Conservation (phyloP, 2,888 invertebrate species). For the Maniola hyperantus region DNA sequence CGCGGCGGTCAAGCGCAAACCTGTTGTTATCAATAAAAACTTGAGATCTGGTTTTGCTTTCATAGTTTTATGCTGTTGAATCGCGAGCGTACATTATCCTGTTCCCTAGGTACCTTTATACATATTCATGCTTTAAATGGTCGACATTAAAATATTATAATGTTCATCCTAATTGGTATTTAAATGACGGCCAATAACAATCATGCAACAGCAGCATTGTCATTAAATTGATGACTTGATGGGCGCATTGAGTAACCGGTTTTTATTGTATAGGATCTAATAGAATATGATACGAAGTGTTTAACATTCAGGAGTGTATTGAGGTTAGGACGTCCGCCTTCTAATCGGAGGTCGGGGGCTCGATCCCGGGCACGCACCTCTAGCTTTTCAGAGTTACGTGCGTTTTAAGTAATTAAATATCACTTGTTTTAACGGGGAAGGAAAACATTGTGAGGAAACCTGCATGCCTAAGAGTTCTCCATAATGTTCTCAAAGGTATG, state of each 20-base stretch:
- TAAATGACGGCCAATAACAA: slow-evolving; percentile 16
- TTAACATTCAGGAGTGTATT: too few species aligned
- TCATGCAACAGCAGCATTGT: slow-evolving; percentile 2
- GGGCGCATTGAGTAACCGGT: slow-evolving; percentile 19
- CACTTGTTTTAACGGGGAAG: too few species aligned
- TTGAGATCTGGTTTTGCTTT: neutral
- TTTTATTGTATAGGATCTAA: too few species aligned
- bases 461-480: too few species aligned
- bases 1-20: neutral
- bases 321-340: too few species aligned
- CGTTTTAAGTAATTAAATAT: too few species aligned
- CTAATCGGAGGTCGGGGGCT: too few species aligned
- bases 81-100: neutral
- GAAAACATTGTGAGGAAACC: too few species aligned
- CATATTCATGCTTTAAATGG: neutral
- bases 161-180: slow-evolving; percentile 15
- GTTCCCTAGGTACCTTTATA: neutral
- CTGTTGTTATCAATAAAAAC: neutral
- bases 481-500: too few species aligned
- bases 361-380: too few species aligned
- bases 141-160: neutral
- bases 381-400: too few species aligned
- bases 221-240: slow-evolving; percentile 13
- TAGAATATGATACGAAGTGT: too few species aligned
- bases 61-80: neutral